phyloP scores from a whole-genome alignment of 2,797 vertebrate species.

The Aulostomus chinensis region DNA sequence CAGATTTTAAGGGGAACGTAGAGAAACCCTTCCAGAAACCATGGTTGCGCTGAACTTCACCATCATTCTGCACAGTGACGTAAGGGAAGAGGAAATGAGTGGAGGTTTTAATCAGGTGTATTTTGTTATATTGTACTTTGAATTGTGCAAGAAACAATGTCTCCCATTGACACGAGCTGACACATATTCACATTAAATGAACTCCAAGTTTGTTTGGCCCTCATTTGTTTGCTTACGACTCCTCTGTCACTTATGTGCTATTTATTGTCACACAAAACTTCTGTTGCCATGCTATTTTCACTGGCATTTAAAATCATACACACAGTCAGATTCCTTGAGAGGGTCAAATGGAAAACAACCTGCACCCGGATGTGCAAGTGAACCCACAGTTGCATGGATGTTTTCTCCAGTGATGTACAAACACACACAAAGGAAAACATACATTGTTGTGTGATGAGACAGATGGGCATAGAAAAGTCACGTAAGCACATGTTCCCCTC shows the following conservation, averaged over 20 bases:
- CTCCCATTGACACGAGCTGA: background rate
- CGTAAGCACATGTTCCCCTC: background rate
- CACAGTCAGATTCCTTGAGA: conserved; percentile 29
- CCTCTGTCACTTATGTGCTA: conserved; percentile 37
- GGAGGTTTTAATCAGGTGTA: too few relatives aligned
- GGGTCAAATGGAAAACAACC: conserved; percentile 35
- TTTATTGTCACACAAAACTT: conserved; percentile 61
- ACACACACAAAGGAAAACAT: conserved; percentile 18
- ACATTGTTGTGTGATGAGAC: conserved; percentile 41
- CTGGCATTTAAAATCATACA: conserved; percentile 69
- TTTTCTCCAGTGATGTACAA: conserved; percentile 22
- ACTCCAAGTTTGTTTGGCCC: conserved; percentile 59
- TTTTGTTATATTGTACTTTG: too few relatives aligned
- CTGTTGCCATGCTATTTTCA: conserved; percentile 47
- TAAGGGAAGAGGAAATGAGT: too few relatives aligned
- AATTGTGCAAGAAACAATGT: too few relatives aligned
- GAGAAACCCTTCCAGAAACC: too few relatives aligned
- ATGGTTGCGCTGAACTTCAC: too few relatives aligned
- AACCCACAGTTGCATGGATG: conserved; percentile 6
- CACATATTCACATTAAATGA: too few relatives aligned
- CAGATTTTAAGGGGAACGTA: too few relatives aligned
- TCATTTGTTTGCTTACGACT: conserved; percentile 41
- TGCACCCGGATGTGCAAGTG: conserved; percentile 16
- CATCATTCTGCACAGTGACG: too few relatives aligned
- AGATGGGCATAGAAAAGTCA: conserved; percentile 27